These are phyloP conservation scores for Microctenopoma lineatum DNA, from an alignment of 2,797 vertebrate species.

Conservation along the genomic window DNA sequence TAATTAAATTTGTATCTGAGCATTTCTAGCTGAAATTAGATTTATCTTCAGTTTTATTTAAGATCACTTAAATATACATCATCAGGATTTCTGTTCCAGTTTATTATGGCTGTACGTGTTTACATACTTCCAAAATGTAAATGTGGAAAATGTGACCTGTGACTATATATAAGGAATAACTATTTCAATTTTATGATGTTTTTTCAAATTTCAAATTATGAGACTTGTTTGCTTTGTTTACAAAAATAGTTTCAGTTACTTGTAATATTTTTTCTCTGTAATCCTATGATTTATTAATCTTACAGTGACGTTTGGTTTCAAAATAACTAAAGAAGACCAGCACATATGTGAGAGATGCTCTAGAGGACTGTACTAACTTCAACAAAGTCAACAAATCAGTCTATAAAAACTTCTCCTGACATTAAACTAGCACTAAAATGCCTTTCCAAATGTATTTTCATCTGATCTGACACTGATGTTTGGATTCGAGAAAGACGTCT, in stretches of 20 bases:
- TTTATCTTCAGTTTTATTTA: no score
- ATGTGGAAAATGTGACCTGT: no score
- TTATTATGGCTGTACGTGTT: no score
- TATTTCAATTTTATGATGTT: no score
- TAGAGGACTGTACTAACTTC: constrained; percentile 20
- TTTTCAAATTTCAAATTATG: no score
- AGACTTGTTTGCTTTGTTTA: no score
- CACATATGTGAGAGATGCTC: constrained; percentile 13
- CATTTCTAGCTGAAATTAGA: no score
- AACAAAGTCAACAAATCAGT: background rate
- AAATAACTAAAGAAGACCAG: background rate
- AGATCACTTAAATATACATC: no score
- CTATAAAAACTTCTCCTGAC: background rate
- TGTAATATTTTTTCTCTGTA: background rate
- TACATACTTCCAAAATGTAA: no score
- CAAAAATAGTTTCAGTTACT: background rate
- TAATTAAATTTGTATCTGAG: no score
- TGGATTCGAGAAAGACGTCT: constrained; percentile 28
- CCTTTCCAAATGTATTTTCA: background rate
- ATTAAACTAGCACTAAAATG: background rate
- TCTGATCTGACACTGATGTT: constrained; percentile 36
- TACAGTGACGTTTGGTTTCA: constrained; percentile 14
- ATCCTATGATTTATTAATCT: constrained; percentile 24
- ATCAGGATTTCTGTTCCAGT: no score
- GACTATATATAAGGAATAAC: no score